Conservation (phyloP, 1,140 invertebrate species). For the Harlomillsia oculata region DNA sequence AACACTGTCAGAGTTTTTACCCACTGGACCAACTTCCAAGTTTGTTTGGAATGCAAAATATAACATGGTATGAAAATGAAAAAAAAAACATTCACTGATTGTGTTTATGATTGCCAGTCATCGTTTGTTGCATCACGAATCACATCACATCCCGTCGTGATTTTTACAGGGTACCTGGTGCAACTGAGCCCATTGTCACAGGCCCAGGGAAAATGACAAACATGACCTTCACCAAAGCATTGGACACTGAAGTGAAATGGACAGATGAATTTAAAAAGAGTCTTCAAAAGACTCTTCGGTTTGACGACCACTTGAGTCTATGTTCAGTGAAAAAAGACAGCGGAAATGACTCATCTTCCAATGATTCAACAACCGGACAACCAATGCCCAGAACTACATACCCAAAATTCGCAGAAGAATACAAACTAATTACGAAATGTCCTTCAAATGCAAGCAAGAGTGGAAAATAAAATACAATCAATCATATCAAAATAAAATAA, state of each 20-base stretch:
- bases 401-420: neutral
- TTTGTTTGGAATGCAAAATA: slow-evolving; percentile 7
- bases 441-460: neutral
- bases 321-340: neutral
- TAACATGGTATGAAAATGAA: neutral
- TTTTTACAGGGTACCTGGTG: neutral
- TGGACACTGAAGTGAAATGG: slow-evolving; percentile 1
- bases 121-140: no score
- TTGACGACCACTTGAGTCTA: neutral
- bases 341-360: no score
- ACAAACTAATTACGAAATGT: neutral
- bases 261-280: neutral
- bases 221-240: neutral
- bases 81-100: neutral
- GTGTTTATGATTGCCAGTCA: no score
- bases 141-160: no score
- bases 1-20: slow-evolving; percentile 11
- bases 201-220: neutral
- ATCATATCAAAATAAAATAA: no score
- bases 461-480: no score
- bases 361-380: neutral
- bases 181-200: neutral
- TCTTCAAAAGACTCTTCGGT: neutral
- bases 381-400: neutral
- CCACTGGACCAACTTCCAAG: neutral